Base-by-base conservation (phyloP, 1,140 invertebrate genomes). In the Philotrypesis tridentata region DNA sequence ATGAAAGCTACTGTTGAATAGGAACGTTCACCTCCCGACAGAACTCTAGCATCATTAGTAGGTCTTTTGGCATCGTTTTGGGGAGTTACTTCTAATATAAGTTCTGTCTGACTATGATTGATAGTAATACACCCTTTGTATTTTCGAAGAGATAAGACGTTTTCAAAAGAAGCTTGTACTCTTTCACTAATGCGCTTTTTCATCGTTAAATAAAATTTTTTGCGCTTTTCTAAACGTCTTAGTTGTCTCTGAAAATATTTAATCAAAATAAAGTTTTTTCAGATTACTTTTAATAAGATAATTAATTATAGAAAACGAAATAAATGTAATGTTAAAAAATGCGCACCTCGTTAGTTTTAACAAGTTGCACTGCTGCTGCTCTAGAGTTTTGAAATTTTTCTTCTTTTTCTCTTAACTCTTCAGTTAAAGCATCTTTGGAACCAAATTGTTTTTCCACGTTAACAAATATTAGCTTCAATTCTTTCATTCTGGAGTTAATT, bases 1-100 rank as follows among this genome's bases (percentile, higher is more conserved):
- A 99, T 95, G 87, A 99, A 98, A 23, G 97, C 96, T 11, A 99
- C 96, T 0, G 98, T 99, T 0, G 97, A 95, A 91, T 96, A 99
- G 6, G 98, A 99, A 63, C 97, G 93, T 93, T 99, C 98, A 12
- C 98, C 98, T 65, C 98, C 98, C 6, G 97, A 99, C 60, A 99
- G 92, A 82, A 96, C 94, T 85, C 89, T 92, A 3, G 89, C 85
- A 70, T 89, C 87, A 61, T 88, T 89, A 4, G 77, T 83, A 25
- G 83, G 71, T 77, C 86, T 89, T 78, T 88, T 87, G 17, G 68
- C 77, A 67, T 86, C 88, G 55, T 89, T 88, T 67, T 92, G 92
- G 0, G 94, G 94, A 74, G 92, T 91, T 12, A 95, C 94, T 83
- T 92, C 87, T 29, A 96, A 90, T 7, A 93, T 89, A 23, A 96